Percentiles rank a stretch among this genome's conserved stretches.
These are phyloP conservation scores for Acropora yongei DNA, from an alignment of 64 coral and sea anemone species.

Conservation along the genomic window DNA sequence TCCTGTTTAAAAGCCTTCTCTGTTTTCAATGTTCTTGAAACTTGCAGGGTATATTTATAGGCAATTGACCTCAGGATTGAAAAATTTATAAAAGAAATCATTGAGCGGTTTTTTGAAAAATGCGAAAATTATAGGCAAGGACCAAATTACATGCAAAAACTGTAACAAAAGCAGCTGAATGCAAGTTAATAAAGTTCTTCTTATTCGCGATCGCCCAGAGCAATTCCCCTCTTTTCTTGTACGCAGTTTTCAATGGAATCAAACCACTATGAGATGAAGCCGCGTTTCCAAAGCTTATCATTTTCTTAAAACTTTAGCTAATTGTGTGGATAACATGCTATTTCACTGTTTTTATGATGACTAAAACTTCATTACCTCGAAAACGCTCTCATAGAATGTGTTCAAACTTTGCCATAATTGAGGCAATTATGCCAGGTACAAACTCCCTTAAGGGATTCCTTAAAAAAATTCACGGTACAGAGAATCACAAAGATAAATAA, in stretches of 20 bases:
- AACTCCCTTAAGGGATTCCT: too few species aligned
- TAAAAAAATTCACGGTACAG: too few species aligned
- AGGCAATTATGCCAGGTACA: too few species aligned
- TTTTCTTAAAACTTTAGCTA: neutral
- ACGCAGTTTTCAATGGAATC: slow-evolving; percentile 3
- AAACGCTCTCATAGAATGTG: neutral
- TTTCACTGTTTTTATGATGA: neutral
- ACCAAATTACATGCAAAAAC: neutral
- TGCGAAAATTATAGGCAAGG: too few species aligned
- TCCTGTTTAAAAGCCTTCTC: neutral
- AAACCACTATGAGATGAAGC: neutral
- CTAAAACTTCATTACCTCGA: neutral
- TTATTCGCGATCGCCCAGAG: neutral
- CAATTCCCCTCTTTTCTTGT: neutral
- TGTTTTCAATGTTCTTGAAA: too few species aligned
- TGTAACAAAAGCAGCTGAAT: neutral
- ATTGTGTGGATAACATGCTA: neutral
- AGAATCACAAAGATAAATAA: too few species aligned
- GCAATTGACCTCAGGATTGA: too few species aligned
- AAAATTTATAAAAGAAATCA: too few species aligned
- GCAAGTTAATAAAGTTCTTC: neutral
- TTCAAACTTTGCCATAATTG: neutral
- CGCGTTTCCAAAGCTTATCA: neutral
- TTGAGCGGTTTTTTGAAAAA: too few species aligned
- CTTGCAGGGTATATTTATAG: too few species aligned